phyloP scores from a whole-genome alignment of 2,113 vertebrate genomes.

The Trachemys scripta region DNA sequence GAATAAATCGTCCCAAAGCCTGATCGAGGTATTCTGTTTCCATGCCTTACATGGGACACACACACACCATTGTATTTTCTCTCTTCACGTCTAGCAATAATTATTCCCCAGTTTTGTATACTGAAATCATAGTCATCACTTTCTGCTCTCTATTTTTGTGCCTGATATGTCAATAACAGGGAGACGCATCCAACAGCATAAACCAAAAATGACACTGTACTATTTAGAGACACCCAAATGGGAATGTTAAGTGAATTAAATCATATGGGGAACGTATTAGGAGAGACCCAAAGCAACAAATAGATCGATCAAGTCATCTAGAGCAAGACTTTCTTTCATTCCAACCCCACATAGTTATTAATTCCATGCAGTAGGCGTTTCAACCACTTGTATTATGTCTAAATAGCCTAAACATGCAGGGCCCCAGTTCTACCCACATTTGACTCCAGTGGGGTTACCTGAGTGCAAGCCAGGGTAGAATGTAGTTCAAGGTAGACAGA shows the following conservation, averaged over 20 bases:
- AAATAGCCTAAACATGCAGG: neutral
- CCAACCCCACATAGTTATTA: neutral
- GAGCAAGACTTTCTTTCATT: neutral
- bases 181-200: neutral
- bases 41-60: neutral
- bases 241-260: neutral
- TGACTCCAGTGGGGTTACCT: neutral
- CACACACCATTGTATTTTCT: slow-evolving; percentile 8
- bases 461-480: neutral
- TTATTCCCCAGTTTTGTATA: slow-evolving; percentile 58
- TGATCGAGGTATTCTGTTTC: neutral
- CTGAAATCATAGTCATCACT: slow-evolving; percentile 68
- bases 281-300: slow-evolving; percentile 35
- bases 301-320: neutral
- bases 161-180: slow-evolving; percentile 29
- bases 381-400: neutral
- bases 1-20: neutral
- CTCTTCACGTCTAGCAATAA: slow-evolving; percentile 29
- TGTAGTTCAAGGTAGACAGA: neutral
- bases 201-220: neutral
- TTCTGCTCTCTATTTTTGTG: slow-evolving; percentile 41
- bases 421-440: neutral
- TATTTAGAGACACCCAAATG: neutral
- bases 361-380: neutral
- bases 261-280: slow-evolving; percentile 1